phyloP scores from a whole-genome alignment of 2,113 vertebrate species.

The Corythoichthys intestinalis region DNA sequence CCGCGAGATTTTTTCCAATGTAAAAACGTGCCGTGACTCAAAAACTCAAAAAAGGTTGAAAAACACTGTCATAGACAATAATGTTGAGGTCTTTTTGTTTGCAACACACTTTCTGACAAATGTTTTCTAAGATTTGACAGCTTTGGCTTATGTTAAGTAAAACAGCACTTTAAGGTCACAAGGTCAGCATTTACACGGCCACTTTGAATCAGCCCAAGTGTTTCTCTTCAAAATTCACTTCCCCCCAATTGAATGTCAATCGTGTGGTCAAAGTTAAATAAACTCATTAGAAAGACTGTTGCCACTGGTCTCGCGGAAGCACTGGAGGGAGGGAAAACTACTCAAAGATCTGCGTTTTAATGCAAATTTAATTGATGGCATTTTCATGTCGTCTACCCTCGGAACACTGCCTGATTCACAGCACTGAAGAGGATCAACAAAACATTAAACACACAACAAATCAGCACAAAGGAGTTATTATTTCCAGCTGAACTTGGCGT shows the following conservation, averaged over 20 bases:
- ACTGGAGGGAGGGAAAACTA: conserved; percentile 12
- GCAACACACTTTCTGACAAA: neutral
- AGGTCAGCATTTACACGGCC: conserved; percentile 17
- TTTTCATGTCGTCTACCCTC: conserved; percentile 4
- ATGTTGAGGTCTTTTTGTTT: neutral
- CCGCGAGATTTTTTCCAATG: no score
- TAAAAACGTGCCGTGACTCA: no score
- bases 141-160: conserved; percentile 20
- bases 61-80: no score
- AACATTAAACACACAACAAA: neutral
- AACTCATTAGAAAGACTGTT: conserved; percentile 3
- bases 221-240: neutral
- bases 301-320: neutral
- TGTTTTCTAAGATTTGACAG: neutral
- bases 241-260: neutral
- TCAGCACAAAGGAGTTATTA: conserved; percentile 42
- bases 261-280: neutral
- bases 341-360: conserved; percentile 23
- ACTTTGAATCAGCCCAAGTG: conserved; percentile 21
- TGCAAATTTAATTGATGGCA: conserved; percentile 10
- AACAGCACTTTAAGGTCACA: conserved; percentile 16
- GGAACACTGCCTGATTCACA: conserved; percentile 23
- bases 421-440: neutral
- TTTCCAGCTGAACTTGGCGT: conserved; percentile 57
- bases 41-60: no score